A percentile compares a stretch with the other conserved stretches of the same genome.
phyloP scores from a whole-genome alignment of 2,888 invertebrate genomes.

The Cyrtodaria siliqua region DNA sequence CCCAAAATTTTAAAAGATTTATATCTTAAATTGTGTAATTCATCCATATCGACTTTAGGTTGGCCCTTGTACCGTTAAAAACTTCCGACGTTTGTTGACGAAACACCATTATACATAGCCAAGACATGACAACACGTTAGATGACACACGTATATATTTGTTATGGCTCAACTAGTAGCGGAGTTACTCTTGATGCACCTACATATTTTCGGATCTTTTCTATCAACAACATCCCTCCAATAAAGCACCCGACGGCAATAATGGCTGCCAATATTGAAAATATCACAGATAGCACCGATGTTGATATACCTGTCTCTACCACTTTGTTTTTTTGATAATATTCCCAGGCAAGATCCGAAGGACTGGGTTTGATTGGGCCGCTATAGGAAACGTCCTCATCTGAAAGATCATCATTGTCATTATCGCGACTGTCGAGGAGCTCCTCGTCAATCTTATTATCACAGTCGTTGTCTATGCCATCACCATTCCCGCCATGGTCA shows the following conservation, averaged over 20 bases:
- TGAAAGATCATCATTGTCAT: slow-evolving; percentile 62
- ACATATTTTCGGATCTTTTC: slow-evolving; percentile 44
- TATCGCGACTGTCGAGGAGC: slow-evolving; percentile 55
- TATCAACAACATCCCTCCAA: slow-evolving; percentile 55
- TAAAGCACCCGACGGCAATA: slow-evolving; percentile 43
- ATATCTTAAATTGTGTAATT: no score
- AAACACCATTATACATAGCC: no score
- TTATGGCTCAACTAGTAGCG: not conserved
- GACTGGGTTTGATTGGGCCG: slow-evolving; percentile 20
- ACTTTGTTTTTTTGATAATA: slow-evolving; percentile 50
- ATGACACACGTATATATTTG: not conserved
- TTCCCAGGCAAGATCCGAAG: slow-evolving; percentile 30
- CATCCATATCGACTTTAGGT: no score
- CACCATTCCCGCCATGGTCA: slow-evolving; percentile 63
- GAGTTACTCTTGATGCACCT: slow-evolving; percentile 26
- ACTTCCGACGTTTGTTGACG: no score
- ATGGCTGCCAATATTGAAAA: slow-evolving; percentile 56
- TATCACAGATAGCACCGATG: slow-evolving; percentile 52
- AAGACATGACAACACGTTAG: no score
- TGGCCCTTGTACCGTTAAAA: no score
- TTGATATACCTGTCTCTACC: slow-evolving; percentile 36
- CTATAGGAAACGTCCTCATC: slow-evolving; percentile 66
- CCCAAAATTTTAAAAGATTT: no score
- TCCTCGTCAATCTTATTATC: slow-evolving; percentile 72
- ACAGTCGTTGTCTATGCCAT: slow-evolving; percentile 76